Percentiles rank a stretch among this genome's conserved stretches.
Evolutionary conservation across 2,113 vertebrate species (phyloP).

Genomic region (Amazona guildingii): DNA sequence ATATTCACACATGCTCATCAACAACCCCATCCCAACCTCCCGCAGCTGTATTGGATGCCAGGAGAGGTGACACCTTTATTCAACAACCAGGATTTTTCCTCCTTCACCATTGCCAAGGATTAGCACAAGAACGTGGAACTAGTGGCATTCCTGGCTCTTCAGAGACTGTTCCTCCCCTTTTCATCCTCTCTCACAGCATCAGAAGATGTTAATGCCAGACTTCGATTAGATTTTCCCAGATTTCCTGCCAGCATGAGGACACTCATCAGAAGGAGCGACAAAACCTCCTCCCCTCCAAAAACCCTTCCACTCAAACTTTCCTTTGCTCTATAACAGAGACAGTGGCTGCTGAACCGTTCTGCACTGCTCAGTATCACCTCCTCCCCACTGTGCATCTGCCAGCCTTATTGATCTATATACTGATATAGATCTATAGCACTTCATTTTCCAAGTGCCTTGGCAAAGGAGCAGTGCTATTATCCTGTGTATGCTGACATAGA

Average conservation of each 20-base stretch:
- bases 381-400: background rate
- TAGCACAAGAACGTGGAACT: background rate
- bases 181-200: background rate
- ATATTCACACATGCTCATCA: background rate
- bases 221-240: background rate
- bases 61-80: background rate
- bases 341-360: fast-evolving
- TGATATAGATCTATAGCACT: background rate
- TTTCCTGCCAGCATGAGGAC: background rate
- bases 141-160: background rate
- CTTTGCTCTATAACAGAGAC: background rate
- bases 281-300: background rate
- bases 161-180: background rate
- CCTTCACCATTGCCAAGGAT: fast-evolving
- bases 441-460: background rate
- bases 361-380: background rate
- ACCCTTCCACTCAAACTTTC: fast-evolving
- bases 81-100: background rate
- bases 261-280: background rate
- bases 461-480: background rate
- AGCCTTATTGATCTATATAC: fast-evolving
- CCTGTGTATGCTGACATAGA: background rate
- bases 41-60: background rate
- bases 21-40: background rate
- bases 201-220: background rate